Base-by-base conservation (phyloP, 2,113 vertebrate species). In the Chionodraco myersi region DNA sequence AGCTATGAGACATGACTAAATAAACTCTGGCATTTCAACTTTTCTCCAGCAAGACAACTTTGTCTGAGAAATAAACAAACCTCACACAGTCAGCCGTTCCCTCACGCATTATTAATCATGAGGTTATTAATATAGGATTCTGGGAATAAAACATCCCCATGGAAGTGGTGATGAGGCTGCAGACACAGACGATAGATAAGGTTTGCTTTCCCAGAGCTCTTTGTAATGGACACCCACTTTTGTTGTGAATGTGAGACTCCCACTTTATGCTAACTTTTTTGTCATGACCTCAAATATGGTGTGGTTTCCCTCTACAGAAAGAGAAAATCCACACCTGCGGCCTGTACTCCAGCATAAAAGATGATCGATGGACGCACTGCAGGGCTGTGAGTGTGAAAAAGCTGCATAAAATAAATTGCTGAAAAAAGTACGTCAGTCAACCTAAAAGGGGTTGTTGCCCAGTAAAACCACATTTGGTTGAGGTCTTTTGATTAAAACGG, bases 301-400 rank as follows among this genome's bases (percentile, higher is more conserved):
- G 61, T 67, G 60, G 58, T 70, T 77, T 75, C 59, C 23, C 26
- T 61, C 21, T 66, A 71, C 66, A 62, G 78, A 79, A 56, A 79
- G 52, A 68, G 51, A 73, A 59, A 80, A 79, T 10, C 75, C 41
- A 45, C 65, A 13, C 65, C 79, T 63, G 63, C 45, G 1, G 62
- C 72, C 36, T 0, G 4, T 65, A 68, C 49, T 89, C 70, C 78
- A 80, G 58, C 72, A 86, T 64, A 58, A 80, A 65, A 72, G 49
- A 80, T 87, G 74, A 88, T 83, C 75, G 62, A 86, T 86, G 78
- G 74, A 85, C 26, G 59, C 75, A 58, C 66, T 5, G 72, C 7
- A 5, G 67, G 41, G 68, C 44, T 82, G 65, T 59, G 8, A 7
- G 18, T 41, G 3, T 68, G 59, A 47, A 59, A 81, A 80, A 65